Evolutionary conservation across 2,113 vertebrate species (phyloP).

Genomic region (Motacilla alba): DNA sequence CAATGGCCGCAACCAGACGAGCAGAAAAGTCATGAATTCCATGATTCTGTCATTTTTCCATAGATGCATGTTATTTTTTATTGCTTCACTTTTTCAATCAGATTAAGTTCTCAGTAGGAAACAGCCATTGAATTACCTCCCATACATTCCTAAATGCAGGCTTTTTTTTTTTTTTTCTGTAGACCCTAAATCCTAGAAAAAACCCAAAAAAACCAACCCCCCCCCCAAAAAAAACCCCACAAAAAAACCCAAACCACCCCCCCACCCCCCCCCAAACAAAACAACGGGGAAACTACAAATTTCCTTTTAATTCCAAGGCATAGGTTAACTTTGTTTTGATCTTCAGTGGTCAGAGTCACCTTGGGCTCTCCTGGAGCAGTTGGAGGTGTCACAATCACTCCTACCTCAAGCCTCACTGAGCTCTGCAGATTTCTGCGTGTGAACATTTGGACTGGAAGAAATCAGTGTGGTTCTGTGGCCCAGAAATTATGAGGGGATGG

Average conservation of each 20-base stretch:
- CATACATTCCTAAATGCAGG: neutral
- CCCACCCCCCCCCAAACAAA: no score
- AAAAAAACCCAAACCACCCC: neutral
- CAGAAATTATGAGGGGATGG: neutral
- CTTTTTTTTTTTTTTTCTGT: neutral
- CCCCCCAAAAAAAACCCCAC: no score
- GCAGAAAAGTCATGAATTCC: neutral
- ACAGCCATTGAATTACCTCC: neutral
- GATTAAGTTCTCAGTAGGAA: neutral
- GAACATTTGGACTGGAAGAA: neutral
- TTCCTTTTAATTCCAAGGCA: neutral
- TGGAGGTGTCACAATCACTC: neutral
- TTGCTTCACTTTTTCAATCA: neutral
- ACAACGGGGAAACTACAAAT: neutral
- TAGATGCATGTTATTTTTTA: neutral
- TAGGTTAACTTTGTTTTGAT: neutral
- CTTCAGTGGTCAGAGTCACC: neutral
- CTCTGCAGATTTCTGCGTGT: neutral
- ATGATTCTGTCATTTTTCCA: neutral
- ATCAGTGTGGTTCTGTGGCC: neutral
- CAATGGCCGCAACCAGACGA: neutral
- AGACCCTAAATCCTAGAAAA: neutral
- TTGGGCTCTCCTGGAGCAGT: neutral
- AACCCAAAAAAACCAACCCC: rapidly evolving
- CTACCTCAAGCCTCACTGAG: neutral